phyloP scores from a whole-genome alignment of 2,888 invertebrate genomes.

The Polietes domitor region DNA sequence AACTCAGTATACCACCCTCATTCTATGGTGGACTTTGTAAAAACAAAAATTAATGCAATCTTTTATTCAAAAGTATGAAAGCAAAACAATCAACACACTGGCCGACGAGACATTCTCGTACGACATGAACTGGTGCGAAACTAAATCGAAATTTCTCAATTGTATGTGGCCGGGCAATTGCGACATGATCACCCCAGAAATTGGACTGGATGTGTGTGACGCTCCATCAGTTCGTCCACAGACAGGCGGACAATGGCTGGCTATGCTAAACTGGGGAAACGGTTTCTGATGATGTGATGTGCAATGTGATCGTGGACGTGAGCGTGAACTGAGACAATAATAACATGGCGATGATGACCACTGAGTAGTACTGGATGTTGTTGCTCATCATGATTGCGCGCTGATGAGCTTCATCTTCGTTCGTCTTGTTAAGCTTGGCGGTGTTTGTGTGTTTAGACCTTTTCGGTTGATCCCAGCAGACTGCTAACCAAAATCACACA shows the following conservation, averaged over 20 bases:
- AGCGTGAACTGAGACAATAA: slow-evolving; percentile 49
- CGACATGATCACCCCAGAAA: slow-evolving; percentile 65
- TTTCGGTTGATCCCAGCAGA: slow-evolving; percentile 48
- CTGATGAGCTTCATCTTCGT: slow-evolving; percentile 59
- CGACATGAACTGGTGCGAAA: background rate
- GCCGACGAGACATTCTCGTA: background rate
- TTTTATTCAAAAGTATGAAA: background rate
- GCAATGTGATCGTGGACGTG: slow-evolving; percentile 44
- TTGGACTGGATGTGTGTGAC: slow-evolving; percentile 47
- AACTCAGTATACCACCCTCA: background rate
- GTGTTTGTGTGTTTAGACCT: slow-evolving; percentile 60
- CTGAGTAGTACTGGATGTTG: background rate
- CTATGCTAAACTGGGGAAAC: slow-evolving; percentile 53
- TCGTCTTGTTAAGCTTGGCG: slow-evolving; percentile 61
- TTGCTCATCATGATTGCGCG: slow-evolving; percentile 26
- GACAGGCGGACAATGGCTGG: slow-evolving; percentile 27
- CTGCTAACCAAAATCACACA: slow-evolving; percentile 56
- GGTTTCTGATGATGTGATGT: slow-evolving; percentile 37
- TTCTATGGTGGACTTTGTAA: background rate
- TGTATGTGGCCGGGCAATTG: slow-evolving; percentile 42
- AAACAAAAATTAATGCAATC: background rate
- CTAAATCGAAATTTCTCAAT: slow-evolving; percentile 60
- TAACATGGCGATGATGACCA: slow-evolving; percentile 40
- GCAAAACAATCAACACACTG: background rate
- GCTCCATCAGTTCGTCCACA: slow-evolving; percentile 34